These are phyloP conservation scores for Cryptotis parvus DNA, from an alignment of 2,113 vertebrate genomes.

Conservation along the genomic window DNA sequence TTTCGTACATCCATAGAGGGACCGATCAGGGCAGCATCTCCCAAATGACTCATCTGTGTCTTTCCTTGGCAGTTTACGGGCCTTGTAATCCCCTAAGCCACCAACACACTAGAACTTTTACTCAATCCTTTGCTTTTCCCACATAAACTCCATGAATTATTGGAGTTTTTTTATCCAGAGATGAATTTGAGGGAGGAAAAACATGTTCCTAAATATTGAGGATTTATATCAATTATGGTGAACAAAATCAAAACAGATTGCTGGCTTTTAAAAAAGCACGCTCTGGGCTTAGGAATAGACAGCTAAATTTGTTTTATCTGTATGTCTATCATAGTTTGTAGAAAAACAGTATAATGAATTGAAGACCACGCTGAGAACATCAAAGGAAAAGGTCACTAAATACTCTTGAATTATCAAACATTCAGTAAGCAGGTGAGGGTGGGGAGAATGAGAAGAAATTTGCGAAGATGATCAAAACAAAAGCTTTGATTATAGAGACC, in stretches of 20 bases:
- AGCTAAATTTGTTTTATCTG: slow-evolving; percentile 20
- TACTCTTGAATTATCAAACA: neutral
- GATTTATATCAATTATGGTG: neutral
- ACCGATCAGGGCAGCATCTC: neutral
- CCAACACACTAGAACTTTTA: neutral
- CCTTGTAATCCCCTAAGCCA: neutral
- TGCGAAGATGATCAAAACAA: neutral
- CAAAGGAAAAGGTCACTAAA: neutral
- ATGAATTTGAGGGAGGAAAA: slow-evolving; percentile 24
- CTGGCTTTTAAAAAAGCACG: neutral
- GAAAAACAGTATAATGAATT: neutral
- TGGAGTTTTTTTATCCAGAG: too few relatives aligned
- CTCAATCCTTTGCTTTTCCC: slow-evolving; percentile 19
- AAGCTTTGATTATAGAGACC: neutral
- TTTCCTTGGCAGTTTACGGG: neutral
- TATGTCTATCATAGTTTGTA: neutral
- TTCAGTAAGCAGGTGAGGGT: neutral
- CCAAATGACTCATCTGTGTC: neutral
- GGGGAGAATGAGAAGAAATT: neutral
- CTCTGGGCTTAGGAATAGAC: slow-evolving; percentile 17
- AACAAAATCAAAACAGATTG: slow-evolving; percentile 25
- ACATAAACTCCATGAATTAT: neutral
- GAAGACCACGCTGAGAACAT: neutral
- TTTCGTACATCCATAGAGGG: neutral
- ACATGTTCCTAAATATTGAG: neutral